These are phyloP conservation scores for Anticlea derivata DNA, from an alignment of 2,888 invertebrate species.

Conservation along the genomic window DNA sequence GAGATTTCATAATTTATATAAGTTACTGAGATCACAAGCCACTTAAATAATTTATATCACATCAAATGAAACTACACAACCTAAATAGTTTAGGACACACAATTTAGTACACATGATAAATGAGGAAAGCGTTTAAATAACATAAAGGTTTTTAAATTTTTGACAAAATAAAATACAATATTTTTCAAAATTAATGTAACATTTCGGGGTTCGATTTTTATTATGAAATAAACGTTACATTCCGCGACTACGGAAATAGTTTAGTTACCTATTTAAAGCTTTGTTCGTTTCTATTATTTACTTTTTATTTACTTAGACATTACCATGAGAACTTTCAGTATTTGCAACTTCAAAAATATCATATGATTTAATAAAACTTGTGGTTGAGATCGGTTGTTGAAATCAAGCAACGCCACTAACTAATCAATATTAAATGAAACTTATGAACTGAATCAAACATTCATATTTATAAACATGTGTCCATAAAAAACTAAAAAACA, in stretches of 20 bases:
- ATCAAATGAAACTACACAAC: slow-evolving; percentile 50
- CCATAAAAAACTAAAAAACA: neutral
- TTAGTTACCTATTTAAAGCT: slow-evolving; percentile 30
- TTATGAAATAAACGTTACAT: slow-evolving; percentile 3
- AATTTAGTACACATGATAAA: slow-evolving; percentile 25
- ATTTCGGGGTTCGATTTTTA: slow-evolving; percentile 6
- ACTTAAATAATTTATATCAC: slow-evolving; percentile 68
- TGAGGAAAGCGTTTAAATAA: slow-evolving; percentile 9
- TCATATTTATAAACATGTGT: neutral
- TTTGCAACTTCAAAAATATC: slow-evolving; percentile 7
- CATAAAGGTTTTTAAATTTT: slow-evolving; percentile 19
- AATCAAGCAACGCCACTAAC: slow-evolving; percentile 16
- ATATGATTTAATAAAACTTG: slow-evolving; percentile 2
- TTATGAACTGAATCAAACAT: neutral
- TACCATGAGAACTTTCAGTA: slow-evolving; percentile 16
- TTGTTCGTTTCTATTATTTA: slow-evolving; percentile 22
- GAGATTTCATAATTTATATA: slow-evolving; percentile 65
- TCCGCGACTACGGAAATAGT: slow-evolving; percentile 3
- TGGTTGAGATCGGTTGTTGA: slow-evolving; percentile 12
- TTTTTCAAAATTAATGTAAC: slow-evolving; percentile 20
- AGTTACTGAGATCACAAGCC: slow-evolving; percentile 76
- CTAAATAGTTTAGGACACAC: slow-evolving; percentile 33
- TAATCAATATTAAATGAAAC: neutral
- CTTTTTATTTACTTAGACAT: slow-evolving; percentile 21
- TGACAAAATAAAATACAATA: slow-evolving; percentile 31